These are phyloP conservation scores for Napeogenes inachia DNA, from an alignment of 2,888 invertebrate species.

Conservation along the genomic window DNA sequence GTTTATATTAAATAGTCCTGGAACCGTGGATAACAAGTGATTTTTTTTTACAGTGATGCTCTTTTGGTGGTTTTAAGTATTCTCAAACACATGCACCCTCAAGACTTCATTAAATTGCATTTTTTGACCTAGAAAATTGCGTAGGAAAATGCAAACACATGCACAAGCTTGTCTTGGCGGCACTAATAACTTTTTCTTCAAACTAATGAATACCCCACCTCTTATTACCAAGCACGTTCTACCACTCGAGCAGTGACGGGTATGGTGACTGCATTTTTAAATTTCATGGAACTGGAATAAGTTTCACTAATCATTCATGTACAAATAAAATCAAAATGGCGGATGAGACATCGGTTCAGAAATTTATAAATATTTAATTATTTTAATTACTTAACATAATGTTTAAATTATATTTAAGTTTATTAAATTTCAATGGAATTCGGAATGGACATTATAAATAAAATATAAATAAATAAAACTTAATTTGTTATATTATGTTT, in stretches of 20 bases:
- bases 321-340: too few species aligned
- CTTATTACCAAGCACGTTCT: conserved; percentile 72
- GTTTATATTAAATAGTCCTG: neutral
- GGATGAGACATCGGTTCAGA: too few species aligned
- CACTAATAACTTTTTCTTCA: conserved; percentile 71
- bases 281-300: conserved; percentile 3
- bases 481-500: too few species aligned
- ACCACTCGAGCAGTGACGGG: conserved; percentile 46
- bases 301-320: neutral
- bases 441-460: too few species aligned
- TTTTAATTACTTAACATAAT: too few species aligned
- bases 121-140: conserved; percentile 55
- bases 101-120: conserved; percentile 23
- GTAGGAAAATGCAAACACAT: conserved; percentile 63
- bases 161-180: conserved; percentile 57
- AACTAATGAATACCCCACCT: conserved; percentile 72
- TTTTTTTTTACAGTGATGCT: neutral
- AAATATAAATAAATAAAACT: too few species aligned
- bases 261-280: conserved; percentile 8
- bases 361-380: too few species aligned
- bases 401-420: too few species aligned
- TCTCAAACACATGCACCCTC: conserved; percentile 2
- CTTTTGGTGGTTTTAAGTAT: neutral
- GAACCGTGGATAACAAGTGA: too few species aligned
- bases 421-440: too few species aligned